These are phyloP conservation scores for Drosophila peninsularis DNA, from an alignment of 2,888 invertebrate species.

Conservation along the genomic window DNA sequence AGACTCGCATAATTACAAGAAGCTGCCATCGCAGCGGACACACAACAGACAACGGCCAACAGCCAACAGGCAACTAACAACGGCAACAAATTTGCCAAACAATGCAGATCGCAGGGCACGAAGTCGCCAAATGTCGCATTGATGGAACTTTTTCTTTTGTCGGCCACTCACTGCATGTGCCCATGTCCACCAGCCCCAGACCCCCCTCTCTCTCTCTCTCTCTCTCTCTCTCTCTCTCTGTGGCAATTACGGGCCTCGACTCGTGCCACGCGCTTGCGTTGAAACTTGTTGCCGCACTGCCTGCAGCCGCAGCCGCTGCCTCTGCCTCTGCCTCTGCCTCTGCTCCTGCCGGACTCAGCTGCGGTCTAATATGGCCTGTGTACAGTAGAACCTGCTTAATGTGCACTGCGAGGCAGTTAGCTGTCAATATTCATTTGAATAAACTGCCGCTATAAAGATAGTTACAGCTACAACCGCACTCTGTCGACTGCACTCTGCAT, in stretches of 20 bases:
- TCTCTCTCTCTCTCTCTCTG: neutral
- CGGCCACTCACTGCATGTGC: conserved; percentile 16
- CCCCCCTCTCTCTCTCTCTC: neutral
- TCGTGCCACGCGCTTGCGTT: conserved; percentile 68
- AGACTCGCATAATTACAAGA: conserved; percentile 68
- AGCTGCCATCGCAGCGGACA: conserved; percentile 49
- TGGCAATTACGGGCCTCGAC: conserved; percentile 70
- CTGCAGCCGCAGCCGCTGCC: conserved; percentile 6
- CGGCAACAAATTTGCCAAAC: conserved; percentile 72
- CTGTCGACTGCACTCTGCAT: neutral
- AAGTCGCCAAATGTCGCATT: conserved; percentile 63
- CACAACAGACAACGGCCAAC: neutral
- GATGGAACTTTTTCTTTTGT: conserved; percentile 63
- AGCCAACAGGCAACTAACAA: conserved; percentile 1
- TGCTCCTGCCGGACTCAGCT: neutral
- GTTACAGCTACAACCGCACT: neutral
- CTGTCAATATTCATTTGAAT: conserved; percentile 1
- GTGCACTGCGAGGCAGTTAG: conserved; percentile 8
- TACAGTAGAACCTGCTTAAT: conserved; percentile 22
- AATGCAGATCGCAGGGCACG: conserved; percentile 76
- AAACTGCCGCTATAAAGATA: neutral
- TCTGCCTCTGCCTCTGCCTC: neutral
- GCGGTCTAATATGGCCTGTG: neutral
- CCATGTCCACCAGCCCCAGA: neutral
- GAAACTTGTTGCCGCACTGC: conserved; percentile 14